phyloP scores from a whole-genome alignment of 2,888 invertebrate genomes.

The Selenia dentaria region DNA sequence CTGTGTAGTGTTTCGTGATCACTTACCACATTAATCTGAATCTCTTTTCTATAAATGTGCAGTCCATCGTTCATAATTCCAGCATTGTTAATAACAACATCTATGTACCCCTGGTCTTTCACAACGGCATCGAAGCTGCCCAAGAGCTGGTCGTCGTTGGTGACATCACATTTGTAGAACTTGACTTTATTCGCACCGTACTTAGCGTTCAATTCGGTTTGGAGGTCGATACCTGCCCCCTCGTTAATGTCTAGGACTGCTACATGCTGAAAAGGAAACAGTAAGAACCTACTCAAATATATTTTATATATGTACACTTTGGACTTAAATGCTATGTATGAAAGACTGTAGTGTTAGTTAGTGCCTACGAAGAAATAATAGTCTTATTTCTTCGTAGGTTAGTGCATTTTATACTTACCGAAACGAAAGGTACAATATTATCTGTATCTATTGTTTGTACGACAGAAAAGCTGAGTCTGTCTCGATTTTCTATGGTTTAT shows the following conservation, averaged over 20 bases:
- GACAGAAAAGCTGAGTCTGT: too few species aligned
- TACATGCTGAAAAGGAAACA: constrained; percentile 45
- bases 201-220: constrained; percentile 46
- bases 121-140: constrained; percentile 42
- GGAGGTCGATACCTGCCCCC: constrained; percentile 40
- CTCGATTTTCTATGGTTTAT: too few species aligned
- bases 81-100: constrained; percentile 54
- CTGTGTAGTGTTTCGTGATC: too few species aligned
- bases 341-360: too few species aligned
- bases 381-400: too few species aligned
- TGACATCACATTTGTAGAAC: constrained; percentile 56
- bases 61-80: constrained; percentile 53
- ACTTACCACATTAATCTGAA: constrained; percentile 57
- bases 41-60: constrained; percentile 45
- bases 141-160: constrained; percentile 45
- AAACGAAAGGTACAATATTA: too few species aligned
- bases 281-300: too few species aligned
- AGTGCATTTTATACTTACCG: too few species aligned
- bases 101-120: constrained; percentile 45
- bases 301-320: too few species aligned
- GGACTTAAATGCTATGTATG: too few species aligned
- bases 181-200: constrained; percentile 46
- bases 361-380: too few species aligned
- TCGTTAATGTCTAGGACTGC: constrained; percentile 50
- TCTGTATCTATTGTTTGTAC: too few species aligned